Evolutionary conservation across 2,888 invertebrate species (phyloP).

Genomic region (Rhimphoctona megacephalus): DNA sequence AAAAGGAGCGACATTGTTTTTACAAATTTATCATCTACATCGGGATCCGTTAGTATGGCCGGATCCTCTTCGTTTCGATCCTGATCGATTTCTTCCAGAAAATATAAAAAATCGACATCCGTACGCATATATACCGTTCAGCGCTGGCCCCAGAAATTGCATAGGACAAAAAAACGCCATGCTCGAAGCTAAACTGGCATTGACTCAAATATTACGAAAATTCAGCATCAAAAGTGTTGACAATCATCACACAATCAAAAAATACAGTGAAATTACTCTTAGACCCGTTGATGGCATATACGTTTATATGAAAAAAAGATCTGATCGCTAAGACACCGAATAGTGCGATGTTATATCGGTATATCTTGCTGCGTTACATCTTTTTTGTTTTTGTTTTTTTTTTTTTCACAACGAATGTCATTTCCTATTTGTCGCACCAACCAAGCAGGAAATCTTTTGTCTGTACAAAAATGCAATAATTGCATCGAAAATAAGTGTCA

Average conservation of each 20-base stretch:
- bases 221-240: slow-evolving; percentile 76
- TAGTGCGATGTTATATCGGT: too few species aligned
- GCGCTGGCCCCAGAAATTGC: slow-evolving; percentile 81
- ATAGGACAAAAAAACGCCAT: slow-evolving; percentile 78
- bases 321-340: not conserved
- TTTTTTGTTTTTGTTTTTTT: not conserved
- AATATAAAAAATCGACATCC: slow-evolving; percentile 77
- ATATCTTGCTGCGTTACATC: not conserved
- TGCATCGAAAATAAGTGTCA: too few species aligned
- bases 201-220: slow-evolving; percentile 74
- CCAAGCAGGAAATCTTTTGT: not conserved
- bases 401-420: not conserved
- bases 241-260: slow-evolving; percentile 70
- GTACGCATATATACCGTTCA: slow-evolving; percentile 80
- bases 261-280: slow-evolving; percentile 70
- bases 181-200: slow-evolving; percentile 75
- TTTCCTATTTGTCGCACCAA: not conserved
- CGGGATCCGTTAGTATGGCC: slow-evolving; percentile 85
- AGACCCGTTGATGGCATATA: slow-evolving; percentile 71
- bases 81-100: slow-evolving; percentile 84
- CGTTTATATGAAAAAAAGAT: slow-evolving; percentile 50
- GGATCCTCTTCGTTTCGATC: slow-evolving; percentile 85
- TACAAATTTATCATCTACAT: slow-evolving; percentile 85
- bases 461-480: not conserved
- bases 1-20: slow-evolving; percentile 82